Evolutionary conservation across 2,797 vertebrate species (phyloP).

Genomic region (Tolypeutes matacus): DNA sequence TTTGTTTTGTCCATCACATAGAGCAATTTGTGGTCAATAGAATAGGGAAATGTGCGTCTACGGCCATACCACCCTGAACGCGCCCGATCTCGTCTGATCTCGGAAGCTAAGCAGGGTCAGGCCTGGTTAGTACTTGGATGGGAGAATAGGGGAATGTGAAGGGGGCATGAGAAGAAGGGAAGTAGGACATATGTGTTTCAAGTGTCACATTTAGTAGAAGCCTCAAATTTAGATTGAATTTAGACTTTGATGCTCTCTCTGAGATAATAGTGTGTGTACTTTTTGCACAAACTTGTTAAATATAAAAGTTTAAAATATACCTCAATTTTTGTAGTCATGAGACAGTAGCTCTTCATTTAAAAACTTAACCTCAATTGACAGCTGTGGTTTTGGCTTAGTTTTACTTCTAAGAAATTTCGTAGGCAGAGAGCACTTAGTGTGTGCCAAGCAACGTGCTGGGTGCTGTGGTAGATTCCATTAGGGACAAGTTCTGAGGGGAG

Average conservation of each 20-base stretch:
- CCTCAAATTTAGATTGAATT: slow-evolving; percentile 25
- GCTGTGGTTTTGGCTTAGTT: not conserved
- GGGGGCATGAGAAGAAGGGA: not conserved
- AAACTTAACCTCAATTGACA: not conserved
- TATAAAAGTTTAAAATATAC: not conserved
- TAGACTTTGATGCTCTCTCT: not conserved
- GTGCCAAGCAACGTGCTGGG: not conserved
- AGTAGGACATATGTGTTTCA: not conserved
- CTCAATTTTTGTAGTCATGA: not conserved
- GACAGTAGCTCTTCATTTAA: not conserved
- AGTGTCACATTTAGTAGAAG: slow-evolving; percentile 7
- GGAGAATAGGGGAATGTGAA: not conserved
- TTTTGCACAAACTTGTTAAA: not conserved
- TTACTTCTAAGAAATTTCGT: not conserved
- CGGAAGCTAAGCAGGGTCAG: too few relatives aligned
- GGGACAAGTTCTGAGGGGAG: not conserved
- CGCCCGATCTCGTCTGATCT: too few relatives aligned
- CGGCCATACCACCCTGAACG: too few relatives aligned
- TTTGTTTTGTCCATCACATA: not conserved
- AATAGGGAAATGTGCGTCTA: not conserved
- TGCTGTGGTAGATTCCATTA: not conserved
- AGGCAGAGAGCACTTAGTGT: not conserved
- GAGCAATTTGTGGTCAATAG: not conserved
- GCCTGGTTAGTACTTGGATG: too few relatives aligned
- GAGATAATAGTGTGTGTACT: not conserved